Base-by-base conservation (phyloP, 2,888 invertebrate genomes). In the Plemyria rubiginata region DNA sequence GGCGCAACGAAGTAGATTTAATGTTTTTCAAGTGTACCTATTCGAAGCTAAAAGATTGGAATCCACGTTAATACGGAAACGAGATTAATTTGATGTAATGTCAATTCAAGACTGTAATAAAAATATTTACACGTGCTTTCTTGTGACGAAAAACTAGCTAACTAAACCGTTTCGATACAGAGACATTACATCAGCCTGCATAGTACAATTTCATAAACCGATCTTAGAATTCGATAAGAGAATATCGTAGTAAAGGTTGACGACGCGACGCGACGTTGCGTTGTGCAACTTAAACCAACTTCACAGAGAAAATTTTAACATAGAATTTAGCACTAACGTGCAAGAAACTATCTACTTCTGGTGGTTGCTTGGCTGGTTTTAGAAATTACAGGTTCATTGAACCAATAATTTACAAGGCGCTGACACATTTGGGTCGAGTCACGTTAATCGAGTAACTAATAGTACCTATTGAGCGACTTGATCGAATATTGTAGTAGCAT, bases 381-480 rank as follows among this genome's bases (percentile, higher is more conserved):
- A 60, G 60, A 60, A 55, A 56, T 61, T 55, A 55, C 55, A 46
- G 29, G 40, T 40, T 46, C 50, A 52, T 38, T 16, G 46, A 56
- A 40, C 52, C 12, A 51, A 41, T 56, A 54, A 62, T 62, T 66
- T 43, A 65, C 41, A 54, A 53, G 32, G 12, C 58, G 28, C 12
- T 56, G 54, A 50, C 52, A 57, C 40, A 57, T 56, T 56, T 46
- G 45, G 61, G 61, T 59, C 65, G 56, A 43, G 28, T 50, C 41
- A 49, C 29, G 38, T 51, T 66, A 58, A 63, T 60, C 50, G 49
- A 32, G 15, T 45, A n/a, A n/a, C n/a, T n/a, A n/a, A n/a, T n/a
- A n/a, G n/a, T n/a, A n/a, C n/a, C n/a, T n/a, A 45, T 45, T 16
- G 16, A 16, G 16, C 16, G 16, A 16, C 49, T 49, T 38, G 51